Evolutionary conservation across 2,113 vertebrate genomes (phyloP), one percentile per base, ranked within the genome.

Genomic region (Hippopotamus amphibius): DNA sequence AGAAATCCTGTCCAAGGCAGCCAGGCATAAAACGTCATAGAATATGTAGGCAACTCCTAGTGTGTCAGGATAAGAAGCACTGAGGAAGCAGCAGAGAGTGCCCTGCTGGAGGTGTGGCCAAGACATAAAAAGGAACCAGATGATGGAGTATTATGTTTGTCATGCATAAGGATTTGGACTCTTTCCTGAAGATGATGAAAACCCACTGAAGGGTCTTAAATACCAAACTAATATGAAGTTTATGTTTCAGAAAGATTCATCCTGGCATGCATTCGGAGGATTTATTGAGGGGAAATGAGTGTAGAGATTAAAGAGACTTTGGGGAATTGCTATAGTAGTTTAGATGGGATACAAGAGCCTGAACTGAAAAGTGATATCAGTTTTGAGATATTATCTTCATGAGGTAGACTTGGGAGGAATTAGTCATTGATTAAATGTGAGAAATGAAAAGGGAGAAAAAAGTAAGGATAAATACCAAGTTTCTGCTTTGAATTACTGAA

Each of bases 161-260:
- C 65, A 11, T 86, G 24, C 3, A 16, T 85, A 59, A 37, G 46
- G 69, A 4, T 91, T 95, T 53, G 14, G 37, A 59, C 41, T 96
- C 79, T 83, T 33, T 69, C 55, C n/a, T 93, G 59, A 95, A 95
- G 86, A 68, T 95, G 24, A 66, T 90, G 48, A 88, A 94, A 86
- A 85, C 33, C 24, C 43, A 77, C 33, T n/a, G 46, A 87, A 94
- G 21, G 13, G 2, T 82, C 94, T 95, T 86, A 82, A 95, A 41
- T 48, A 66, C 15, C 30, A 82, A 28, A 61, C 30, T 86, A 19
- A 76, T 79, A 26, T 14, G 72, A 86, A 21, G 61, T 61, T 94
- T 66, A 37, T 84, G 66, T 57, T 97, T 93, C 48, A 80, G 92
- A 88, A 71, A 79, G 53, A 59, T 63, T 72, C 22, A 61, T 94